A percentile compares a stretch with the other conserved stretches of the same genome.
These are phyloP conservation scores for Diarsia dahlii DNA, from an alignment of 2,888 invertebrate species.

Conservation along the genomic window DNA sequence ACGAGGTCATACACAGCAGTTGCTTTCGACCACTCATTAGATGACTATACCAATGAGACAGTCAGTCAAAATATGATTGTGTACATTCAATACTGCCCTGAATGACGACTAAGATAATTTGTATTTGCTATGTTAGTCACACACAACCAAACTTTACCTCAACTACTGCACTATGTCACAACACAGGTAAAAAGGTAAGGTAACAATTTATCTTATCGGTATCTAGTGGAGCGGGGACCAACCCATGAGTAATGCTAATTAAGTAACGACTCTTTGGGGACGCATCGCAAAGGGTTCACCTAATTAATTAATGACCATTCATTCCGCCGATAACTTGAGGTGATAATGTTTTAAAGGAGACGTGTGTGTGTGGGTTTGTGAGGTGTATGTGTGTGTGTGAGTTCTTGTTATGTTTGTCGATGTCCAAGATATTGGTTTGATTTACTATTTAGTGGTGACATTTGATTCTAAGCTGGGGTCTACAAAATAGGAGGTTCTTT, in stretches of 20 bases:
- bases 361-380: slow-evolving; percentile 14
- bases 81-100: not conserved
- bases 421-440: too few relatives aligned
- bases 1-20: too few relatives aligned
- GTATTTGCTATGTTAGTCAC: not conserved
- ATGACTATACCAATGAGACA: too few relatives aligned
- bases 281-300: slow-evolving; percentile 85
- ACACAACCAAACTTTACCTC: not conserved
- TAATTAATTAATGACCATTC: slow-evolving; percentile 90
- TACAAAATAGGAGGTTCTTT: not conserved
- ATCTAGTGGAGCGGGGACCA: slow-evolving; percentile 67
- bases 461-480: not conserved
- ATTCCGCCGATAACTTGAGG: slow-evolving; percentile 82
- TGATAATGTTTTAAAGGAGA: slow-evolving; percentile 68
- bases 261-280: slow-evolving; percentile 87
- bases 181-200: slow-evolving; percentile 39
- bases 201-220: slow-evolving; percentile 61
- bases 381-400: not conserved
- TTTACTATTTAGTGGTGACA: too few relatives aligned
- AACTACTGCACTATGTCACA: slow-evolving; percentile 1
- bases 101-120: too few relatives aligned
- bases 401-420: not conserved
- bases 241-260: slow-evolving; percentile 85
- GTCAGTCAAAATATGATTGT: too few relatives aligned
- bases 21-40: too few relatives aligned